Evolutionary conservation across 1,140 invertebrate genomes (phyloP).

Genomic region (Caerostris darwini): DNA sequence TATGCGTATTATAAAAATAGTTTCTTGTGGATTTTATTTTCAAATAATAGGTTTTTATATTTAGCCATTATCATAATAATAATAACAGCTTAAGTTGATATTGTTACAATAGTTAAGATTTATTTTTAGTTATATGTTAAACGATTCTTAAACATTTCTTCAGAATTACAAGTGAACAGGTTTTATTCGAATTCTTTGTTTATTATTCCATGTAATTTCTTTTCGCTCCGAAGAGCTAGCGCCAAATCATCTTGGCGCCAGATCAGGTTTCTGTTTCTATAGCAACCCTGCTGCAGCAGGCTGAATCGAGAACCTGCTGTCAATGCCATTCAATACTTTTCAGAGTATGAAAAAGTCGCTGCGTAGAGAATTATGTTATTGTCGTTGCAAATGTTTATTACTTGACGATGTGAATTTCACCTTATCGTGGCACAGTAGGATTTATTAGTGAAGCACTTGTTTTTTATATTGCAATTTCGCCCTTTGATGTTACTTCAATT

Average conservation of each 20-base stretch:
- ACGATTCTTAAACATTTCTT: background rate
- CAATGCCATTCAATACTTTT: conserved; percentile 71
- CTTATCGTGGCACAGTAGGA: conserved; percentile 61
- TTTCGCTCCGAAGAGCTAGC: background rate
- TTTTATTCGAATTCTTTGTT: background rate
- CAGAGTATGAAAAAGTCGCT: conserved; percentile 1
- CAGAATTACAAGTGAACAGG: background rate
- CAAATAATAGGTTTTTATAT: no score
- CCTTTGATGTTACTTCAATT: conserved; percentile 65
- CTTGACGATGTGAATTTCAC: conserved; percentile 61
- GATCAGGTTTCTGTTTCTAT: conserved; percentile 60
- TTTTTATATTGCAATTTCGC: background rate
- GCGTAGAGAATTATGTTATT: conserved; percentile 51
- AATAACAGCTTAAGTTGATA: no score
- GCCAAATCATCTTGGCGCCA: conserved; percentile 49
- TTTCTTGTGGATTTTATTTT: no score
- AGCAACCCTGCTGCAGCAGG: conserved; percentile 71
- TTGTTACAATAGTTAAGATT: no score
- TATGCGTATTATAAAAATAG: no score
- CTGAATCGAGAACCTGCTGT: conserved; percentile 61
- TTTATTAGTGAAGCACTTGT: conserved; percentile 58
- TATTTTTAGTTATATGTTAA: no score
- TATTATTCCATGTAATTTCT: background rate
- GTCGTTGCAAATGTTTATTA: conserved; percentile 30
- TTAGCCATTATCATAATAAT: no score